Conservation (phyloP, 2,888 invertebrate species). For the Aelia acuminata region DNA sequence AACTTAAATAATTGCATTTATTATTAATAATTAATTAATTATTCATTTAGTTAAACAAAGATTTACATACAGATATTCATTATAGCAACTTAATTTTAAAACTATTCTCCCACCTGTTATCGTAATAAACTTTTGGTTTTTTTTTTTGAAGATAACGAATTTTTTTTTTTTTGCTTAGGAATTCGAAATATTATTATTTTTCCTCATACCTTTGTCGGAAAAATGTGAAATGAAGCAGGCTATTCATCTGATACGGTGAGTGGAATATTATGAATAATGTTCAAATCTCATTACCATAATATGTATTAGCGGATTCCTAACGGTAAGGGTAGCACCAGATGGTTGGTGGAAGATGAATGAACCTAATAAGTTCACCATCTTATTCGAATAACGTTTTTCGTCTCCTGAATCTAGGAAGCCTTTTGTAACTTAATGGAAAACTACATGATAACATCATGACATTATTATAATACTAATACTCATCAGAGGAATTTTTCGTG, state of each 20-base stretch:
- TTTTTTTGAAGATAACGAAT: neutral
- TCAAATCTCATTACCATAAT: constrained; percentile 20
- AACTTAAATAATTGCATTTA: neutral
- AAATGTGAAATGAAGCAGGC: neutral
- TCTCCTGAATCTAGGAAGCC: too few species aligned
- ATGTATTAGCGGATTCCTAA: constrained; percentile 30
- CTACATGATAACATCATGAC: too few species aligned
- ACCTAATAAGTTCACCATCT: too few species aligned
- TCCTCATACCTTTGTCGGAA: neutral
- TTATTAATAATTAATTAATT: neutral
- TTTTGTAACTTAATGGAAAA: too few species aligned
- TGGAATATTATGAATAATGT: constrained; percentile 18
- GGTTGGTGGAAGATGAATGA: neutral
- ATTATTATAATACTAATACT: too few species aligned
- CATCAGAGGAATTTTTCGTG: too few species aligned
- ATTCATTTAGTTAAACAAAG: too few species aligned
- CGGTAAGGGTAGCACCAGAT: neutral
- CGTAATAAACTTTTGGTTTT: too few species aligned
- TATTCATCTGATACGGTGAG: neutral
- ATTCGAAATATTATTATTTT: neutral
- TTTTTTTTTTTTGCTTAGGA: neutral
- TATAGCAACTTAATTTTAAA: too few species aligned
- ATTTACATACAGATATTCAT: too few species aligned
- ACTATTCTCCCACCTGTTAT: too few species aligned
- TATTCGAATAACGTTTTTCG: too few species aligned